A percentile compares a stretch with the other conserved stretches of the same genome.
These are phyloP conservation scores for Gila robusta DNA, from an alignment of 2,797 vertebrate species.

Conservation along the genomic window DNA sequence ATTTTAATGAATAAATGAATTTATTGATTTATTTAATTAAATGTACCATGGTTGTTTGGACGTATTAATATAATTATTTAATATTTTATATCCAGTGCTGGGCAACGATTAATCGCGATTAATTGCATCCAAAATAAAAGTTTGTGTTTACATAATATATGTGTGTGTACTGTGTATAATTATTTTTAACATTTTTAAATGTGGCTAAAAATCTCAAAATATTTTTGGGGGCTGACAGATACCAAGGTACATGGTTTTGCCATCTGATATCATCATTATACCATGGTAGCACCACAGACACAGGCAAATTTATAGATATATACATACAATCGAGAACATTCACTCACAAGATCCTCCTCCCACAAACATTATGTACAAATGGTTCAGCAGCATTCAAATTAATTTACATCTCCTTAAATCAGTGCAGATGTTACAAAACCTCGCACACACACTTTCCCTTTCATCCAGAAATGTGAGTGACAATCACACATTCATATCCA, in stretches of 20 bases:
- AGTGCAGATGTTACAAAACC: conserved; percentile 41
- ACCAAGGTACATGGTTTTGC: background rate
- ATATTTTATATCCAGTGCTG: background rate
- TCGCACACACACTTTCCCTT: conserved; percentile 27
- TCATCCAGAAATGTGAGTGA: conserved; percentile 28
- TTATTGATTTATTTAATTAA: background rate
- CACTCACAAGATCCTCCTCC: conserved; percentile 22
- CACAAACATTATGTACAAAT: conserved; percentile 34
- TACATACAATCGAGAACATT: background rate
- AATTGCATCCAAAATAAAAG: no score
- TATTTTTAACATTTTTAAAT: background rate
- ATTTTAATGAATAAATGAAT: background rate
- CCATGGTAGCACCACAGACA: background rate
- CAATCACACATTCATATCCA: conserved; percentile 36
- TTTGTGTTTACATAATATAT: no score
- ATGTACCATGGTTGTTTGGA: background rate
- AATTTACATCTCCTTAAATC: conserved; percentile 42
- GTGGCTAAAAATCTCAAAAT: background rate
- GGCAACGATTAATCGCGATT: no score
- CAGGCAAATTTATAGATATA: background rate
- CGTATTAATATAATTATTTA: background rate
- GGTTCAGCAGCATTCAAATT: background rate
- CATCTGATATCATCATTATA: background rate
- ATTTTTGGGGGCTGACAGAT: background rate
- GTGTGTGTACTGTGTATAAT: no score